A percentile compares a stretch with the other conserved stretches of the same genome.
Evolutionary conservation across 2,888 invertebrate genomes (phyloP).

Genomic region (Euplagia quadripunctaria): DNA sequence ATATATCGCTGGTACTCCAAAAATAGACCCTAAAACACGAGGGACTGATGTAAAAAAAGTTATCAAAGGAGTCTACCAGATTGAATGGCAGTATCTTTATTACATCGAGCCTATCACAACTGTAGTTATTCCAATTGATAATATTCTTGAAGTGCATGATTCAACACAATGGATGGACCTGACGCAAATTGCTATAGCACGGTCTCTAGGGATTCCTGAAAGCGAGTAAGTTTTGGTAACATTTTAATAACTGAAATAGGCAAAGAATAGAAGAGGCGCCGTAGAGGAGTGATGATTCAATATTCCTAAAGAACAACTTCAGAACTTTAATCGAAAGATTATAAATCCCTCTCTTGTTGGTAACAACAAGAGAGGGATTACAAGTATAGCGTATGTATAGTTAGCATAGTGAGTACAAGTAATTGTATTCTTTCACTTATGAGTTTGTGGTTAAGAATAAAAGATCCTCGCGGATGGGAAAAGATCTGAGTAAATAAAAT

Average conservation of each 20-base stretch:
- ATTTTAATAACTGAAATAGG: not conserved
- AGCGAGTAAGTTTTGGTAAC: constrained; percentile 81
- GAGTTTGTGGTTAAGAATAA: too few relatives aligned
- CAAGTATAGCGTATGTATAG: too few relatives aligned
- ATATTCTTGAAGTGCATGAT: constrained; percentile 89
- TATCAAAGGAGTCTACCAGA: constrained; percentile 87
- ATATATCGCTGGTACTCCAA: constrained; percentile 55
- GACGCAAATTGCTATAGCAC: constrained; percentile 86
- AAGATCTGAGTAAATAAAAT: too few relatives aligned
- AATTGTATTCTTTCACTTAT: too few relatives aligned
- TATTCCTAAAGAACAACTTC: not conserved
- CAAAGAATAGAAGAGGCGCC: too few relatives aligned
- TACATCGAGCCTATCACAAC: constrained; percentile 91
- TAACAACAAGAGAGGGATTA: too few relatives aligned
- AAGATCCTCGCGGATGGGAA: too few relatives aligned
- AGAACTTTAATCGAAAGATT: too few relatives aligned
- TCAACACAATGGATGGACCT: constrained; percentile 90
- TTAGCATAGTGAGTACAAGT: too few relatives aligned
- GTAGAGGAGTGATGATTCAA: not conserved
- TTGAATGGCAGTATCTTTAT: constrained; percentile 92
- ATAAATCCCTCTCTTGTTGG: too few relatives aligned
- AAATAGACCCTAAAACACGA: constrained; percentile 65
- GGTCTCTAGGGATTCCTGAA: constrained; percentile 84
- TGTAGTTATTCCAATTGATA: constrained; percentile 90
- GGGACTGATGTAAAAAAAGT: constrained; percentile 72